A percentile compares a stretch with the other conserved stretches of the same genome.
phyloP scores from a whole-genome alignment of 1,140 invertebrate species.

The Zaprionus vittiger region DNA sequence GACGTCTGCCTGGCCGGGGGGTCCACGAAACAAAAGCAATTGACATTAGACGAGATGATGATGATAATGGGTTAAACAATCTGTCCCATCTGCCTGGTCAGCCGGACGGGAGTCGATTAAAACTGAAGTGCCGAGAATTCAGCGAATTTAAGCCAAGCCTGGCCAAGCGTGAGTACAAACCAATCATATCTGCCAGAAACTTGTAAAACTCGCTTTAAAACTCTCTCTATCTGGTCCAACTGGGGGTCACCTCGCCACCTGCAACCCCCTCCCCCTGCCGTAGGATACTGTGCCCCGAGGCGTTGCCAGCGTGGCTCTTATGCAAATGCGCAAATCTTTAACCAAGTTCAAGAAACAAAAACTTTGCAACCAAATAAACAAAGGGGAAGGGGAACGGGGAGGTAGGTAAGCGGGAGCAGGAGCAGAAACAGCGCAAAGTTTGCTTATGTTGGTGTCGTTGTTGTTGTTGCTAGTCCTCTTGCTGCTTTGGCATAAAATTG shows the following conservation, averaged over 20 bases:
- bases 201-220: slow-evolving; percentile 39
- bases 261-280: background rate
- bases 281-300: background rate
- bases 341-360: slow-evolving; percentile 60
- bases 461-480: slow-evolving; percentile 23
- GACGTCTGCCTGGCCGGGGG: background rate
- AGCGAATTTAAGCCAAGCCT: background rate
- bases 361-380: slow-evolving; percentile 74
- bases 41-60: background rate
- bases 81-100: background rate
- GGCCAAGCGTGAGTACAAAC: slow-evolving; percentile 27
- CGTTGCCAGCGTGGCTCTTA: slow-evolving; percentile 30
- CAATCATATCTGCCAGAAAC: slow-evolving; percentile 47
- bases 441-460: slow-evolving; percentile 7
- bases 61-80: slow-evolving; percentile 4
- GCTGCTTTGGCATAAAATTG: slow-evolving; percentile 63
- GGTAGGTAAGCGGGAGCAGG: background rate
- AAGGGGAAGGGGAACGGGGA: slow-evolving; percentile 33
- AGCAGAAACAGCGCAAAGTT: slow-evolving; percentile 7
- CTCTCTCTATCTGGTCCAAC: background rate
- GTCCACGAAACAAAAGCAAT: slow-evolving; percentile 11
- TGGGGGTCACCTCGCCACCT: background rate
- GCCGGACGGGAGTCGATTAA: background rate
- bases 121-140: background rate
- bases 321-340: slow-evolving; percentile 64